Base-by-base conservation (phyloP, 2,113 vertebrate genomes). In the Etheostoma spectabile region DNA sequence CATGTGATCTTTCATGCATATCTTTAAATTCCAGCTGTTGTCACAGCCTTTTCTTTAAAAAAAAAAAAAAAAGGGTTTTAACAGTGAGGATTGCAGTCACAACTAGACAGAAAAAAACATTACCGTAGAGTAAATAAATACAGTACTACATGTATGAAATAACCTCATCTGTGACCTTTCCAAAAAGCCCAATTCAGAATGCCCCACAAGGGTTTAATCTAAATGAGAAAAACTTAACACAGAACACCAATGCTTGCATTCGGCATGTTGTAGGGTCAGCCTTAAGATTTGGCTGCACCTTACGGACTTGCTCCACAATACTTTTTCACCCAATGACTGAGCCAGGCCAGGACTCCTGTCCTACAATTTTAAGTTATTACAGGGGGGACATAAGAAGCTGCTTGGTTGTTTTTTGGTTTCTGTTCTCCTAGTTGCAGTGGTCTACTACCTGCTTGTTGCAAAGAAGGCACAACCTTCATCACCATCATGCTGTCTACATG, bases 401-500 rank as follows among this genome's bases (percentile, higher is more conserved):
- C 8, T 56, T 2, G 24, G 30, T 12, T 75, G 59, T 33, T 62
- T 27, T 74, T 74, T 22, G n/a, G 46, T 75, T 51, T 68, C 19
- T 61, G 15, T 61, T 53, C 35, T 65, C 48, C 24, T 8, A 52
- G 35, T 52, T 52, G 30, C 45, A 15, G 21, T 35, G 27, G 16
- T 48, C 48, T 35, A 24, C 72, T 21, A 3, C 27, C n/a, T 77
- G 74, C 27, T 27, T 27, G 27, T 27, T 27, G 27, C 27, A 52
- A 56, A 48, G 22, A 48, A 46, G 38, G 21, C 6, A 8, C 8
- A 48, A 18, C 6, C 21, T 27, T n/a, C n/a, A n/a, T n/a, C n/a
- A n/a, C n/a, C n/a, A n/a, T n/a, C n/a, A n/a, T n/a, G n/a, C n/a
- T n/a, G n/a, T n/a, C n/a, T n/a, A n/a, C n/a, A n/a, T n/a, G n/a